These are phyloP conservation scores for Cheilosia grossa DNA, from an alignment of 2,888 invertebrate species.

Conservation along the genomic window DNA sequence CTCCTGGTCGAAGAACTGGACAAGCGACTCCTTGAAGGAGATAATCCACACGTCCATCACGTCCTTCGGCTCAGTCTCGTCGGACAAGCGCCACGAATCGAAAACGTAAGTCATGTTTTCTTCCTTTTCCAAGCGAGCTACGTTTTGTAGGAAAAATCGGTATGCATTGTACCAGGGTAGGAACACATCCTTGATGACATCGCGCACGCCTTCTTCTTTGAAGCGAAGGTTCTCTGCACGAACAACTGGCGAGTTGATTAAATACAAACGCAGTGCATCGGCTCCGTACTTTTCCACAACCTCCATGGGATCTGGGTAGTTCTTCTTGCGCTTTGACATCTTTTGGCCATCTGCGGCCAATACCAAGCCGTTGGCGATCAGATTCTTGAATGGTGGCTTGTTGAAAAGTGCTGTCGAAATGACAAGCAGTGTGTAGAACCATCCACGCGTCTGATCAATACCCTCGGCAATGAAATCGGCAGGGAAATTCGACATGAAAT, in stretches of 20 bases:
- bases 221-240: constrained; percentile 97
- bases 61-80: constrained; percentile 47
- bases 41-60: constrained; percentile 99
- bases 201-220: constrained; percentile 98
- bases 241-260: constrained; percentile 99
- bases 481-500: constrained; percentile 96
- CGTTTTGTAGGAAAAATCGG: constrained; percentile 96
- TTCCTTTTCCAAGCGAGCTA: constrained; percentile 91
- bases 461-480: constrained; percentile 99
- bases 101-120: constrained; percentile 85
- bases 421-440: constrained; percentile 99
- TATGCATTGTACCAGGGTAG: constrained; percentile 98
- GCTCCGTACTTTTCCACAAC: constrained; percentile 97
- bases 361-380: constrained; percentile 97
- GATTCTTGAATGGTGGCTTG: constrained; percentile 98
- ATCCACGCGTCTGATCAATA: constrained; percentile 98
- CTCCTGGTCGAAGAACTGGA: constrained; percentile 94
- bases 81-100: constrained; percentile 83
- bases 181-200: constrained; percentile 98
- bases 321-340: constrained; percentile 99
- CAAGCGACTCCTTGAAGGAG: constrained; percentile 96
- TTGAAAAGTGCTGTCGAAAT: constrained; percentile 97
- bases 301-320: constrained; percentile 98
- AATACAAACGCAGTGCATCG: constrained; percentile 96
- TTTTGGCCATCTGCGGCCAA: constrained; percentile 99